phyloP scores from a whole-genome alignment of 2,888 invertebrate genomes.

The Mythimna ferrago region DNA sequence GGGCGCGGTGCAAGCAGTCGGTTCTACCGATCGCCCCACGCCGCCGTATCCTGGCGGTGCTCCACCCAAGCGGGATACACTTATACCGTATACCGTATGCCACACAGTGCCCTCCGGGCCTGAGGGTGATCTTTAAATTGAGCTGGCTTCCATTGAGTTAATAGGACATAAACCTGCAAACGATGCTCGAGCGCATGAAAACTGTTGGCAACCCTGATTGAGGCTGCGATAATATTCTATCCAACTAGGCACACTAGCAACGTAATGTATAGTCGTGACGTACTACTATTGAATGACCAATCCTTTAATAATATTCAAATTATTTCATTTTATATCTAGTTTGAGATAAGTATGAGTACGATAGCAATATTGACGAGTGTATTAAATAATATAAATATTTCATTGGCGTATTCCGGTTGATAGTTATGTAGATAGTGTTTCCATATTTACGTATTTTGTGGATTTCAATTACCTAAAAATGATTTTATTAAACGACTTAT shows the following conservation, averaged over 20 bases:
- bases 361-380: constrained; percentile 4
- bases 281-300: constrained; percentile 20
- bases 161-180: background rate
- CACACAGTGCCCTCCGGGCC: too few species aligned
- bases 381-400: constrained; percentile 22
- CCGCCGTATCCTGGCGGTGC: too few species aligned
- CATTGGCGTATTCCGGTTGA: constrained; percentile 18
- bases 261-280: constrained; percentile 22
- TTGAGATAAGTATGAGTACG: constrained; percentile 30
- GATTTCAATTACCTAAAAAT: constrained; percentile 6
- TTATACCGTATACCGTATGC: too few species aligned
- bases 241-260: constrained; percentile 6
- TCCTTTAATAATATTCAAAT: constrained; percentile 17
- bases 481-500: background rate
- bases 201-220: constrained; percentile 22
- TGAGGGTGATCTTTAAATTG: too few species aligned
- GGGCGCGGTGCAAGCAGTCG: too few species aligned
- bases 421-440: constrained; percentile 5
- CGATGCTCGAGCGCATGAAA: background rate
- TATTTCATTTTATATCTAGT: constrained; percentile 25
- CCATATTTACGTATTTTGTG: background rate
- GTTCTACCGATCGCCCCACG: too few species aligned
- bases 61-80: too few species aligned
- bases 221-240: constrained; percentile 10
- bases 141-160: too few species aligned